Evolutionary conservation across 2,113 vertebrate genomes (phyloP).

Genomic region (Castor canadensis): DNA sequence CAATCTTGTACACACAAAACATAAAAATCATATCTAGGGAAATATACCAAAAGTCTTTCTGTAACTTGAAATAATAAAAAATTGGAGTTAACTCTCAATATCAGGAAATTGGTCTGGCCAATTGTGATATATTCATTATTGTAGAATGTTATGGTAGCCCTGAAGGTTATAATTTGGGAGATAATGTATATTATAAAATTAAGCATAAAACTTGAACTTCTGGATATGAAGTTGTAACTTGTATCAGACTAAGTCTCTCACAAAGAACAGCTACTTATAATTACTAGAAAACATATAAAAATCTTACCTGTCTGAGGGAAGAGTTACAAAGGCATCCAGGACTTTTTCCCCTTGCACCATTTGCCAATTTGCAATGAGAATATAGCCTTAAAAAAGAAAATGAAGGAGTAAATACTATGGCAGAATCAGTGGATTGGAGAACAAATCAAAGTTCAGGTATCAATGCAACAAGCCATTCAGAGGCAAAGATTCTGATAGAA

Average conservation of each 20-base stretch:
- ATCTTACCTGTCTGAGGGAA: neutral
- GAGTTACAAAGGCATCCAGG: neutral
- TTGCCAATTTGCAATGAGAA: neutral
- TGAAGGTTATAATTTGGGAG: neutral
- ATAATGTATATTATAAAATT: slow-evolving; percentile 49
- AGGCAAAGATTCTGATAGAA: neutral
- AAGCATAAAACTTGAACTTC: slow-evolving; percentile 37
- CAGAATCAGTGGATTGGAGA: neutral
- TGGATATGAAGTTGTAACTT: slow-evolving; percentile 18
- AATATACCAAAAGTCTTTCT: slow-evolving; percentile 35
- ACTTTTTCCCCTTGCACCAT: neutral
- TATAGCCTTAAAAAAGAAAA: neutral
- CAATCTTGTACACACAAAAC: slow-evolving; percentile 46
- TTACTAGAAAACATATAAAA: neutral
- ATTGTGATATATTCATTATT: neutral
- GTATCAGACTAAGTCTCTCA: neutral
- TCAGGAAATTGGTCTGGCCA: neutral
- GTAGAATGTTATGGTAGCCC: neutral
- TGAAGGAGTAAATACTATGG: neutral
- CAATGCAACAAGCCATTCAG: neutral
- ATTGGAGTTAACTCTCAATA: neutral
- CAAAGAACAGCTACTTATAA: neutral
- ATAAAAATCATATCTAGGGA: slow-evolving; percentile 39
- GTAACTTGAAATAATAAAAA: slow-evolving; percentile 50
- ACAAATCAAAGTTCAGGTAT: neutral